Base-by-base conservation (phyloP, 2,113 vertebrate species). In the Stigmatopora argus region DNA sequence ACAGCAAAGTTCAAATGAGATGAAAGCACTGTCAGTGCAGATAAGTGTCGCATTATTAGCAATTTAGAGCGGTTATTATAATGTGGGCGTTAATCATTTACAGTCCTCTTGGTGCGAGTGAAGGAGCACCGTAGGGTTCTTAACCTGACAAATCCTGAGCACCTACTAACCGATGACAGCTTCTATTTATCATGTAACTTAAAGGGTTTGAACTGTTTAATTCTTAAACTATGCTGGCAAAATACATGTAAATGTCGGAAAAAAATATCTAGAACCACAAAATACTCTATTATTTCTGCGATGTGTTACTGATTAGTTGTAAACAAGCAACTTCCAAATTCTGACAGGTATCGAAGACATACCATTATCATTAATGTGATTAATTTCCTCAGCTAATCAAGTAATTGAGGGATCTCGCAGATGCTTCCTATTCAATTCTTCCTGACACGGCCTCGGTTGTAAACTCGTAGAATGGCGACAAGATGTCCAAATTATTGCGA, bases 11-110 rank as follows among this genome's bases (percentile, higher is more conserved):
- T 26, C 6, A 4, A 78, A 70, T 59, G 49, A 48, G 78, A 78
- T 76, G 72, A 85, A 45, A 7, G 23, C 11, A 17, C 18, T 62
- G 67, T 70, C 65, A 72, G n/a, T 52, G 10, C 41, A 71, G 70
- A 48, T 62, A 71, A 72, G 65, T 73, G 72, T 67, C 70, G 55
- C 48, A 73, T 75, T 41, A 41, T 41, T 61, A 41, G 45, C 64
- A 51, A 78, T 79, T 79, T 72, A 26, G 57, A 71, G 70, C 61
- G 46, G 64, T 73, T 77, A 83, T 83, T 85, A 82, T 76, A 67
- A 77, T 61, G 78, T 62, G 58, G 68, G 73, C 73, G 85, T 70
- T 75, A 79, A 80, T 78, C 64, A 64, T 71, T 72, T 71, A 47
- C 63, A 66, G 71, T 69, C 4, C 3, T 34, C 7, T 34, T 65